Base-by-base conservation (phyloP, 2,888 invertebrate species). In the Diaphora mendica region DNA sequence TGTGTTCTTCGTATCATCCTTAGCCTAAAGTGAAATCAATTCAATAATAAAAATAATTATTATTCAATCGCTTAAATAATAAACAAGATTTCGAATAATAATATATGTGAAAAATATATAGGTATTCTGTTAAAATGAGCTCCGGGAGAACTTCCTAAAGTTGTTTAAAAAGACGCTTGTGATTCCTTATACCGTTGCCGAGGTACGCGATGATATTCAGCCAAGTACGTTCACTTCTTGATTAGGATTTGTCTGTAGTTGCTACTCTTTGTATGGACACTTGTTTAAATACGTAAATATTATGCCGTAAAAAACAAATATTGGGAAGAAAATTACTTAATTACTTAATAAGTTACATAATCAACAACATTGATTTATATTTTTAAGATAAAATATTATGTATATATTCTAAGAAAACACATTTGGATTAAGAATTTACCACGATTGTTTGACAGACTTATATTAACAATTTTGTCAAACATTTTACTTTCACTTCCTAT, bases 221-320 rank as follows among this genome's bases (percentile, higher is more conserved):
- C 83, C 78, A 83, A 83, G 83, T 78, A 81, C 82, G 77, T 81
- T 82, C 79, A 70, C 77, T 73, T 78, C 80, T 82, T 84, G 80
- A 85, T 83, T 83, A 85, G 78, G 82, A 83, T 85, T 79, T 83
- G 85, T 82, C 78, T 78, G 77, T 73, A 81, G 77, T 77, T 71
- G 71, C 83, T 79, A 7, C 30, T 62, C 13, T 79, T 82, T 79
- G 83, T 81, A 83, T 83, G 82, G 11, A n/a, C 51, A 55, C n/a
- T 55, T 55, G 2, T n/a, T 55, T 55, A 11, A 9, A 23, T 7
- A n/a, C 9, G 11, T 23, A 23, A 44, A 15, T 44, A 44, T 3
- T 48, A 48, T 20, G 51, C 8, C 51, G 23, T 20, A 23, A 51
- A 23, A 51, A 23, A 51, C 8, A 17, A 44, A 42, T 42, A 3